Evolutionary conservation across 1,140 invertebrate species (phyloP).

Genomic region (Lanistes nyassanus): DNA sequence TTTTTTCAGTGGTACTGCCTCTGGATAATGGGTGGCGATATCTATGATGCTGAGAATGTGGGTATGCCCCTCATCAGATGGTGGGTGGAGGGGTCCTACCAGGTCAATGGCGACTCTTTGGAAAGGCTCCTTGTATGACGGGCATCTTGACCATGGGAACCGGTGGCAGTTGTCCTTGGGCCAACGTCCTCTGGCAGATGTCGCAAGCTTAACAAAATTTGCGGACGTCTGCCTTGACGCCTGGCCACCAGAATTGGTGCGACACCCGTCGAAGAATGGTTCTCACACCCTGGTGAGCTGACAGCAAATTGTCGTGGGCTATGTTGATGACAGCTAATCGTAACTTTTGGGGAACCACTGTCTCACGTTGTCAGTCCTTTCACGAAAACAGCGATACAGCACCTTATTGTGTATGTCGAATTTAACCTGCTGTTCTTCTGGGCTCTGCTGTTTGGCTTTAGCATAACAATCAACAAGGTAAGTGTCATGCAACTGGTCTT

Average conservation of each 20-base stretch:
- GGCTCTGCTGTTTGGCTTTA: no score
- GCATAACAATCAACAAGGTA: no score
- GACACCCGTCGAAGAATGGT: no score
- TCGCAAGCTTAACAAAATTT: constrained; percentile 33
- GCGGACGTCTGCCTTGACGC: constrained; percentile 17
- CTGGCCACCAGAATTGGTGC: constrained; percentile 34
- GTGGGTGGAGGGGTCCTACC: constrained; percentile 26
- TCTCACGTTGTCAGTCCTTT: no score
- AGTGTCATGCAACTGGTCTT: no score
- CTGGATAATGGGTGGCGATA: constrained; percentile 36
- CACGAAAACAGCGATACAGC: no score
- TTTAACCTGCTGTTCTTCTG: no score
- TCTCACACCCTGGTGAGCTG: no score
- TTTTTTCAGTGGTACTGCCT: constrained; percentile 30
- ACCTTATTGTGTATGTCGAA: no score
- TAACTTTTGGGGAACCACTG: no score
- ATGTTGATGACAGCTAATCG: no score
- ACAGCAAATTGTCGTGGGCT: no score
- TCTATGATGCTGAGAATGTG: constrained; percentile 33
- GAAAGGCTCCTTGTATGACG: constrained; percentile 27
- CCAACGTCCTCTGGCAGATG: constrained; percentile 30
- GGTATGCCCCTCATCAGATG: constrained; percentile 17
- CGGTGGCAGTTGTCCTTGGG: constrained; percentile 16
- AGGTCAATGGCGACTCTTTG: constrained; percentile 29
- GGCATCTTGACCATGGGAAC: constrained; percentile 31